Evolutionary conservation across 2,113 vertebrate genomes (phyloP).

Genomic region (Alaudala cheleensis): DNA sequence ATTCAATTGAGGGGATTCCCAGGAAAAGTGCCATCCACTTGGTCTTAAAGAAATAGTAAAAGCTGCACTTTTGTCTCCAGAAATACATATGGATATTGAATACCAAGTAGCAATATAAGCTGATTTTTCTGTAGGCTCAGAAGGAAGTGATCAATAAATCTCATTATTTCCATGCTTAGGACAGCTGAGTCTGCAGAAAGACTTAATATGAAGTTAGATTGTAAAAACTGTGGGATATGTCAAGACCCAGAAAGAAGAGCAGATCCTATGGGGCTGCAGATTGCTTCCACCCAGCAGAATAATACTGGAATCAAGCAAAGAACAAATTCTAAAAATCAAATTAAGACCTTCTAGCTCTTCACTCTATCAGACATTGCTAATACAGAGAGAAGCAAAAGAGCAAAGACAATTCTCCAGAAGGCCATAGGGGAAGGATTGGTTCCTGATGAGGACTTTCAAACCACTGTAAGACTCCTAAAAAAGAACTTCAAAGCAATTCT

Average conservation of each 20-base stretch:
- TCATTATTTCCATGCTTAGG: not conserved
- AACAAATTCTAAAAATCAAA: not conserved
- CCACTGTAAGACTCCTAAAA: not conserved
- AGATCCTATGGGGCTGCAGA: not conserved
- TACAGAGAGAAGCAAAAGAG: not conserved
- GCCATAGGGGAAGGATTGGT: not conserved
- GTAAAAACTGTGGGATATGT: not conserved
- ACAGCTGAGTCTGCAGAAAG: not conserved
- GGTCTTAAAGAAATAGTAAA: not conserved
- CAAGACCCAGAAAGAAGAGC: not conserved
- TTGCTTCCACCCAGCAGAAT: not conserved
- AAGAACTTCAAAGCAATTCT: not conserved
- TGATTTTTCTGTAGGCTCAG: not conserved
- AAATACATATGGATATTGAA: not conserved
- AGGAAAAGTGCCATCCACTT: not conserved
- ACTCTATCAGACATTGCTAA: not conserved
- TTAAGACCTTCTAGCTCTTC: not conserved
- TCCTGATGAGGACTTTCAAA: not conserved
- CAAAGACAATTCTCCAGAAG: not conserved
- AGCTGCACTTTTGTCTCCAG: not conserved
- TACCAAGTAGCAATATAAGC: not conserved
- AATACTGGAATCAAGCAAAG: not conserved
- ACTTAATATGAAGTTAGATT: not conserved
- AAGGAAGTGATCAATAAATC: not conserved
- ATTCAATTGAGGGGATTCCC: not conserved